Base-by-base conservation (phyloP, 2,888 invertebrate species). In the Baronia brevicornis region DNA sequence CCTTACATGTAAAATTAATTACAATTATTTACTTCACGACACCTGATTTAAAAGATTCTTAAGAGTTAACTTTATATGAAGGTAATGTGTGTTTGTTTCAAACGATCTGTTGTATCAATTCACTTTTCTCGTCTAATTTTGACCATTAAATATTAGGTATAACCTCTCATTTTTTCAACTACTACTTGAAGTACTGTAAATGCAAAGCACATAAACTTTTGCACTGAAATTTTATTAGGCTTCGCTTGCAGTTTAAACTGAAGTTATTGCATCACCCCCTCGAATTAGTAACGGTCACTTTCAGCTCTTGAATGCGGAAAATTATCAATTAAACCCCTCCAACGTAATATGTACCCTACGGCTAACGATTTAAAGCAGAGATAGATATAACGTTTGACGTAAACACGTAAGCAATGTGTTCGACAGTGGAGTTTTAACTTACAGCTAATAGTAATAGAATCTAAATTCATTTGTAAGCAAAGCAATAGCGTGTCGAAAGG, bases 231-330 rank as follows among this genome's bases (percentile, higher is more conserved):
- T 44, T 43, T 46, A 40, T 50, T 47, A 48, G 50, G 47, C 54
- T 22, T 17, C 27, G 21, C 34, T 23, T 28, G 10, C 54, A 41
- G 43, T 49, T 51, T 48, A 47, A 41, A 33, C 39, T 48, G 32
- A 45, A 47, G 36, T 54, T 54, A 60, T 62, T 58, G 55, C 55
- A 54, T 53, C 46, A 61, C 67, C 69, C 66, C 60, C 54, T 46
- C 48, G 59, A 61, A 71, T 73, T 73, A 69, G 59, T 55, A 56
- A 60, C 63, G 71, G 72, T 69, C 71, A 71, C 61, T 68, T 68
- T 62, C 60, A 60, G 56, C 54, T 60, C 61, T 57, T 65, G 63
- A 69, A 64, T 52, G 58, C 46, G 45, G 54, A 52, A 58, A 61
- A 63, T 60, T 56, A 60, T 58, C 55, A 44, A 56, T 48, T 38